phyloP scores from a whole-genome alignment of 2,797 vertebrate genomes.

The Rachycentron canadum region DNA sequence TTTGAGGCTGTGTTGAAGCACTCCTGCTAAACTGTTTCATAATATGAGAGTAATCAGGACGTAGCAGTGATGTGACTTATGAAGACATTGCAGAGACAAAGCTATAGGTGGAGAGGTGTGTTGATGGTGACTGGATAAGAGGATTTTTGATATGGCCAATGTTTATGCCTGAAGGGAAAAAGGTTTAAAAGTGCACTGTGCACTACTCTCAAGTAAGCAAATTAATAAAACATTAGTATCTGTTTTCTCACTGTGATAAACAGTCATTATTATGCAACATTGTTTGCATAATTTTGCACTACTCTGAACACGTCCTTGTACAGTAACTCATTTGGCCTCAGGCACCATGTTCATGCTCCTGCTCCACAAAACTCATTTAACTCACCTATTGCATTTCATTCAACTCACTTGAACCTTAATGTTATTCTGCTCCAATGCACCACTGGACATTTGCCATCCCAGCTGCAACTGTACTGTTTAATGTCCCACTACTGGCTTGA shows the following conservation, averaged over 20 bases:
- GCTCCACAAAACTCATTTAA: slow-evolving; percentile 33
- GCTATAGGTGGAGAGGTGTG: slow-evolving; percentile 10
- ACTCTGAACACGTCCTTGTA: slow-evolving; percentile 48
- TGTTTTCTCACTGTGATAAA: slow-evolving; percentile 37
- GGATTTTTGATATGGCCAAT: slow-evolving; percentile 21
- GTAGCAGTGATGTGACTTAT: slow-evolving; percentile 27
- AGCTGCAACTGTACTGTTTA: slow-evolving; percentile 15
- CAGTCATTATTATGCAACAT: slow-evolving; percentile 50
- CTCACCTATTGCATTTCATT: slow-evolving; percentile 51
- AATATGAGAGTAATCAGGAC: slow-evolving; percentile 30
- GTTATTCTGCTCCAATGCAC: slow-evolving; percentile 58
- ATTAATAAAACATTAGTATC: slow-evolving; percentile 67
- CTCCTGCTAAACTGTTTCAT: slow-evolving; percentile 10
- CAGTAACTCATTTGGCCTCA: slow-evolving; percentile 55
- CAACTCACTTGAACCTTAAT: slow-evolving; percentile 49
- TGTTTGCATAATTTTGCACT: slow-evolving; percentile 54
- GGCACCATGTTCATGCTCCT: slow-evolving; percentile 48
- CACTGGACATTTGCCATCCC: slow-evolving; percentile 35
- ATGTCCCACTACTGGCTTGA: slow-evolving; percentile 21
- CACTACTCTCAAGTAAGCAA: slow-evolving; percentile 28
- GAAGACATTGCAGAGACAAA: slow-evolving; percentile 20
- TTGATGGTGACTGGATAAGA: slow-evolving; percentile 1
- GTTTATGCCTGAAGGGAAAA: slow-evolving; percentile 10
- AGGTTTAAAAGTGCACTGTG: slow-evolving; percentile 25
- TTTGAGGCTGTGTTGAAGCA: not conserved